Evolutionary conservation across 2,113 vertebrate species (phyloP).

Genomic region (Nothobranchius kuhntae): DNA sequence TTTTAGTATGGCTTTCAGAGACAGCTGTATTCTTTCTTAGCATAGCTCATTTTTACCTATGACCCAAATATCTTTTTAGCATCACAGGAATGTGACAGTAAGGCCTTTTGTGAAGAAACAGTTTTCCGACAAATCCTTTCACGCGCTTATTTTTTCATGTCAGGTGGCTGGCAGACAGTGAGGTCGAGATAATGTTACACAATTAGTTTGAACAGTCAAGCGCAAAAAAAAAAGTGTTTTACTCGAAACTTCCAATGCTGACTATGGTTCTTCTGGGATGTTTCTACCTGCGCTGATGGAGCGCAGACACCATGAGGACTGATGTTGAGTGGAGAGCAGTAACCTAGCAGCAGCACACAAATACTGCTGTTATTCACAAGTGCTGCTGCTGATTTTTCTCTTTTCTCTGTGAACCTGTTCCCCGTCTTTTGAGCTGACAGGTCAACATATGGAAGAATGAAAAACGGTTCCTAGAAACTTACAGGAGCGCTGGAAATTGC

Average conservation of each 20-base stretch:
- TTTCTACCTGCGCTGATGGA: constrained; percentile 17
- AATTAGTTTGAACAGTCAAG: constrained; percentile 5
- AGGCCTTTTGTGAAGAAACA: constrained; percentile 25
- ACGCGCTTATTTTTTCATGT: constrained; percentile 17
- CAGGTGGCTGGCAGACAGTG: constrained; percentile 25
- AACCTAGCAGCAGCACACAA: constrained; percentile 63
- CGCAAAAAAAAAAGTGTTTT: neutral
- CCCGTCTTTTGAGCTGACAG: constrained; percentile 38
- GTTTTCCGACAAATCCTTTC: constrained; percentile 9
- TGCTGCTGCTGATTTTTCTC: constrained; percentile 12
- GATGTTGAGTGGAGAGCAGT: constrained; percentile 42
- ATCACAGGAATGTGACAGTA: constrained; percentile 22
- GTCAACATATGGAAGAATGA: constrained; percentile 39
- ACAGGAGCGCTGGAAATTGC: constrained; percentile 54
- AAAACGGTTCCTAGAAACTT: constrained; percentile 49
- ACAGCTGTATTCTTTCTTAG: neutral
- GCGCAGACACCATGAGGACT: constrained; percentile 34
- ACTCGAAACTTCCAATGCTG: neutral
- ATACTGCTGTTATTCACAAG: constrained; percentile 38
- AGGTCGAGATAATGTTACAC: neutral
- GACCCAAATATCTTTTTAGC: constrained; percentile 5
- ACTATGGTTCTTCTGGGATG: neutral
- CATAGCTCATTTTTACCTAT: constrained; percentile 3
- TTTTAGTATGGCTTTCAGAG: neutral
- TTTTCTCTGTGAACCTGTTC: constrained; percentile 20